Base-by-base conservation (phyloP, 2,113 vertebrate species). In the Oxyruncus cristatus region DNA sequence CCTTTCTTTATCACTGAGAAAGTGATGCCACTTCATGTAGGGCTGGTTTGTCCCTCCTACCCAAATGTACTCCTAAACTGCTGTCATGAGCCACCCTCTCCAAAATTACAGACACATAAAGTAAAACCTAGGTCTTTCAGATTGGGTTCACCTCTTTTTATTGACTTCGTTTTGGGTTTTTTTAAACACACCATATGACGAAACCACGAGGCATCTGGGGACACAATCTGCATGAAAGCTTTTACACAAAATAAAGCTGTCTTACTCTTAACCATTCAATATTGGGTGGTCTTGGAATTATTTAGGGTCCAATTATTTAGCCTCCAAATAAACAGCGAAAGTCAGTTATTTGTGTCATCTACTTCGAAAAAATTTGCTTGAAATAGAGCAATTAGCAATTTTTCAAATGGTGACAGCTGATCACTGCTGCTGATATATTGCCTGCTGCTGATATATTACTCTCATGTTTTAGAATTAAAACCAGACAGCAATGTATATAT, bases 221-320 rank as follows among this genome's bases (percentile, higher is more conserved):
- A 89, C 80, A 71, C 50, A 81, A 52, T 81, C 59, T 93, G 85
- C 47, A 56, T 37, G 32, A 90, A 87, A 87, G 68, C 27, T 81
- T 92, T 63, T 59, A 77, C 49, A 93, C n/a, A 97, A 95, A 96
- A 95, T 92, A 93, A 95, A 95, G 88, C 78, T 94, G 79, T 75
- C 49, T 80, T 80, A 67, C 5, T 59, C 72, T 83, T 77, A 65
- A 84, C 44, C 67, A 82, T 65, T 28, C 61, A 61, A 61, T 76
- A 79, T 42, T 76, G 42, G 2, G 1, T 80, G 46, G 61, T 85
- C 85, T 75, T 76, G 28, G 15, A 95, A 93, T 76, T 90, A 77
- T 55, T 92, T 56, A 15, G 55, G 65, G 92, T 79, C 50, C 88
- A 88, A 90, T 61, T 61, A 91, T 95, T 65, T 26, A 86, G 35